Evolutionary conservation across 2,113 vertebrate genomes (phyloP), one percentile per base, ranked within the genome.

Genomic region (Nyctereutes procyonoides): DNA sequence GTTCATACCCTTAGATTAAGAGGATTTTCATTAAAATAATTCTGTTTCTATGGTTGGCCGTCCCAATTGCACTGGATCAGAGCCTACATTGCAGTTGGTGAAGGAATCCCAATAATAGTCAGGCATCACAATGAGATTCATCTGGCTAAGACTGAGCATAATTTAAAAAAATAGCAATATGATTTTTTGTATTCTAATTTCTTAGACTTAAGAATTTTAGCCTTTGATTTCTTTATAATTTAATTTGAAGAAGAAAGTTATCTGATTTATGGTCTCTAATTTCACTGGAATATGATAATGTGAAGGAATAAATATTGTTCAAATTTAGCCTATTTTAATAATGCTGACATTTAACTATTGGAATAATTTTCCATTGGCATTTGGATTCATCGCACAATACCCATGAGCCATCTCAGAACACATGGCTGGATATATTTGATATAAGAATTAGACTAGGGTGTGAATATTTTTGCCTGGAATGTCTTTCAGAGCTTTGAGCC

Each of bases 331-430:
- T 63, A 63, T 89, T 94, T 81, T 95, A 92, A 88, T 77, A 90
- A 94, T 89, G 51, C 22, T 96, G 83, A 92, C 88, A 90, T 92
- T 86, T 89, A 82, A 92, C 35, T 51, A 81, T 93, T 88, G 73
- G 63, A 82, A 51, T 88, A 65, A 85, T 77, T 96, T 81, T 95
- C 65, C 60, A 17, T 15, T 93, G 38, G 62, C 63, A 91, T 88
- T 96, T 95, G 12, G 48, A 95, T 87, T 97, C 67, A n/a, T 74
- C 13, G 0, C 14, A 32, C 67, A 88, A 92, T 8, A 77, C 30
- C 20, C 43, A 77, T 22, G 22, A 63, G 58, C n/a, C 53, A 81
- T 43, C 19, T 63, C 38, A 79, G 93, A 95, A 60, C 30, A 73
- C 85, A 53, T 79, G 14, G 26, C 30, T 67, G n/a, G 12, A 43